Evolutionary conservation across 1,140 invertebrate genomes (phyloP).

Genomic region (Bombyx mandarina): DNA sequence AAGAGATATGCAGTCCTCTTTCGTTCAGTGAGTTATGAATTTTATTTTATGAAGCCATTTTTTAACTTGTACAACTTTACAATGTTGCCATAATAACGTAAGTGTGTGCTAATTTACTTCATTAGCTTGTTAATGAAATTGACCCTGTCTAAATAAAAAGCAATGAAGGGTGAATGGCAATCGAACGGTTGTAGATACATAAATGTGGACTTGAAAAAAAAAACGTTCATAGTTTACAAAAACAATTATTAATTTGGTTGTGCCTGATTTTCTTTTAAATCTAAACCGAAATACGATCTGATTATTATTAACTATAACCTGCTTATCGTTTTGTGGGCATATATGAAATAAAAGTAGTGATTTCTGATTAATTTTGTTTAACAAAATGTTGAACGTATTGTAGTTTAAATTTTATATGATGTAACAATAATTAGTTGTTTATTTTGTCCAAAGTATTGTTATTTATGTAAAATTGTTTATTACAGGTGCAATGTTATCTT

Average conservation of each 20-base stretch:
- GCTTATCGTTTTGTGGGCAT: not conserved
- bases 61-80: too few relatives aligned
- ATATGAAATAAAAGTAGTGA: not conserved
- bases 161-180: too few relatives aligned
- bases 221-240: not conserved
- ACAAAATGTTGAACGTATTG: too few relatives aligned
- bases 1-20: not conserved
- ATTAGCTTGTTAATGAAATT: slow-evolving; percentile 22
- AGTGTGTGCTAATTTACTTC: slow-evolving; percentile 21
- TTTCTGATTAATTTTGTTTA: too few relatives aligned
- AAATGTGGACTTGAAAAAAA: too few relatives aligned
- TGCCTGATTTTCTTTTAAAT: slow-evolving; percentile 1
- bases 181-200: too few relatives aligned
- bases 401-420: too few relatives aligned
- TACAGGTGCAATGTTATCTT: too few relatives aligned
- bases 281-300: not conserved
- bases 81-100: slow-evolving; percentile 42
- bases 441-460: too few relatives aligned
- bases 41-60: not conserved
- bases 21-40: slow-evolving; percentile 1
- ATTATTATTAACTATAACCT: not conserved
- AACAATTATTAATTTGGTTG: not conserved
- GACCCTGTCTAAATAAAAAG: not conserved
- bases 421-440: too few relatives aligned
- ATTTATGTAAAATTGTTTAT: too few relatives aligned